Conservation (phyloP, 2,888 invertebrate species). For the Eremobia ochroleuca region DNA sequence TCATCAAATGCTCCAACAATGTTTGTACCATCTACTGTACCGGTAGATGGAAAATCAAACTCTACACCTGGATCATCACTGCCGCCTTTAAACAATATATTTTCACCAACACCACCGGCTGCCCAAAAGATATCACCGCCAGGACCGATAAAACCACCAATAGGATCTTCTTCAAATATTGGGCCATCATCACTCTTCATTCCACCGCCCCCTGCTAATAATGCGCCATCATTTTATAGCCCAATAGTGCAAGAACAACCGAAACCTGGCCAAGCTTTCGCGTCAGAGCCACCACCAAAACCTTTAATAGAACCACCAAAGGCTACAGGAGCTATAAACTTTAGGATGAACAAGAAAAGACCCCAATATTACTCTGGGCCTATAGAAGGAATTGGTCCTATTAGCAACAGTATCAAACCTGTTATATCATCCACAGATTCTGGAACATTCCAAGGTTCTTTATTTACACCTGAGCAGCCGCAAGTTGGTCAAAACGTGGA, state of each 20-base stretch:
- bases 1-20: conserved; percentile 21
- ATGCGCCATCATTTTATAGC: conserved; percentile 70
- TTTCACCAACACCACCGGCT: conserved; percentile 25
- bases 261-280: conserved; percentile 5
- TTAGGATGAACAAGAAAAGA: conserved; percentile 85
- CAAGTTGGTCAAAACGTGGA: conserved; percentile 44
- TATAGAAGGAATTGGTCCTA: conserved; percentile 85
- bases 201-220: conserved; percentile 13
- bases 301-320: conserved; percentile 83
- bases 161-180: conserved; percentile 9
- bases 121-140: conserved; percentile 21
- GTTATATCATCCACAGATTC: conserved; percentile 74
- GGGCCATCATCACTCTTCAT: conserved; percentile 23
- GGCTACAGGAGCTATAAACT: conserved; percentile 77
- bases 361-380: conserved; percentile 89
- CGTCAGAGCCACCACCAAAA: conserved; percentile 73
- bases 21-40: conserved; percentile 45
- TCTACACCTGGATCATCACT: conserved; percentile 14
- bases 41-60: conserved; percentile 22
- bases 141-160: conserved; percentile 22
- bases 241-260: conserved; percentile 45
- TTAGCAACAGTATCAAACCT: conserved; percentile 85
- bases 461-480: conserved; percentile 78
- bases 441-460: conserved; percentile 76
- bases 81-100: conserved; percentile 23